phyloP scores from a whole-genome alignment of 2,888 invertebrate genomes.

The Mythimna loreyi region DNA sequence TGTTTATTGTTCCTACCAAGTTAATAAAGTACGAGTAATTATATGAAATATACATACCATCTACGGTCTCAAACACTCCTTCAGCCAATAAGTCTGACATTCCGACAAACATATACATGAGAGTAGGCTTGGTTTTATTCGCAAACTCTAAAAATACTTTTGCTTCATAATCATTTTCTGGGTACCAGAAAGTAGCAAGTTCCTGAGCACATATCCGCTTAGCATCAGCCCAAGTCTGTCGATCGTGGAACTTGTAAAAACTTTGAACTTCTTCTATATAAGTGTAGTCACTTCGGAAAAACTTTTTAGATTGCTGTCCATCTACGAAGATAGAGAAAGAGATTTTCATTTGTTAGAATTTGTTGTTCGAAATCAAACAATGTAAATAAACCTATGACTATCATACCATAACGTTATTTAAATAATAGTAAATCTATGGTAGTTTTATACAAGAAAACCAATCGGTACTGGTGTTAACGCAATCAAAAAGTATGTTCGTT shows the following conservation, averaged over 20 bases:
- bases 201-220: slow-evolving; percentile 75
- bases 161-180: slow-evolving; percentile 75
- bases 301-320: slow-evolving; percentile 72
- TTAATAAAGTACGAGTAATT: not conserved
- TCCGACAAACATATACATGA: slow-evolving; percentile 68
- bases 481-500: not conserved
- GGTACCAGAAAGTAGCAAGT: slow-evolving; percentile 78
- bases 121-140: slow-evolving; percentile 68
- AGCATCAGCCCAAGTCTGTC: slow-evolving; percentile 76
- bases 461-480: no score
- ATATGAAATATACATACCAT: slow-evolving; percentile 59
- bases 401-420: not conserved
- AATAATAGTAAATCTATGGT: not conserved
- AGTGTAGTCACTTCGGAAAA: slow-evolving; percentile 80
- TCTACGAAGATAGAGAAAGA: slow-evolving; percentile 61
- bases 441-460: not conserved
- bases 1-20: no score
- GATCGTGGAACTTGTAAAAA: slow-evolving; percentile 82
- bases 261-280: slow-evolving; percentile 71
- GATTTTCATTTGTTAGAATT: no score
- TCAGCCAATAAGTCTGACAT: slow-evolving; percentile 73
- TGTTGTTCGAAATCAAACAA: not conserved
- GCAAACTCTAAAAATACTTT: slow-evolving; percentile 65
- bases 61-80: slow-evolving; percentile 76
- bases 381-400: not conserved